phyloP scores from a whole-genome alignment of 2,888 invertebrate genomes.

The Caenorhabditis wallacei region DNA sequence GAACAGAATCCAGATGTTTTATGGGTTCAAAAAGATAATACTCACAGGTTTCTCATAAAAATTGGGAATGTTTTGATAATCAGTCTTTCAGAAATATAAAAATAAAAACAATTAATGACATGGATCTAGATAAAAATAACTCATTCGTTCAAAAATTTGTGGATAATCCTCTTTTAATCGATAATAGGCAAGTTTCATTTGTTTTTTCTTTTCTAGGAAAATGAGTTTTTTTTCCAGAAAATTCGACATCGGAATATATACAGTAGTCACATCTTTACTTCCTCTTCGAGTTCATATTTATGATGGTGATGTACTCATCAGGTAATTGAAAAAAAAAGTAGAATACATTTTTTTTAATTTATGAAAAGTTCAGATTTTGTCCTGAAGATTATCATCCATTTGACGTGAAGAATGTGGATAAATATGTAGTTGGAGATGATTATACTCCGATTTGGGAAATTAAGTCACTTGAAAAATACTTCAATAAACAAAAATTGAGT shows the following conservation, averaged over 20 bases:
- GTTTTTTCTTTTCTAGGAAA: not conserved
- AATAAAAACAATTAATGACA: constrained; percentile 88
- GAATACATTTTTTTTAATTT: not conserved
- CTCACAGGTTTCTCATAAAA: constrained; percentile 87
- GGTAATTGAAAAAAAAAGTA: constrained; percentile 26
- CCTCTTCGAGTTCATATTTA: constrained; percentile 93
- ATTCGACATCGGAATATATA: constrained; percentile 97
- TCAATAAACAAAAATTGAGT: constrained; percentile 87
- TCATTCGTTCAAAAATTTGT: constrained; percentile 95
- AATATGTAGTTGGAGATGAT: constrained; percentile 95
- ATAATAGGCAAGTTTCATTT: constrained; percentile 87
- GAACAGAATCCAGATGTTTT: constrained; percentile 87
- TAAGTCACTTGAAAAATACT: constrained; percentile 84
- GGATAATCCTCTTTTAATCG: constrained; percentile 91
- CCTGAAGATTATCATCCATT: constrained; percentile 93
- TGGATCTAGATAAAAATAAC: constrained; percentile 88
- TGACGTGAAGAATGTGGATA: constrained; percentile 89
- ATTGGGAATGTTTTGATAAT: not conserved
- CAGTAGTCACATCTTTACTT: constrained; percentile 92
- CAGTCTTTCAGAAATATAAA: constrained; percentile 85
- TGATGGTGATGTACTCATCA: constrained; percentile 90
- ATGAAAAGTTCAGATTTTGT: constrained; percentile 88
- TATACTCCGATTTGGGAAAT: constrained; percentile 95
- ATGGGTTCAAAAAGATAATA: constrained; percentile 95
- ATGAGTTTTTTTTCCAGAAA: constrained; percentile 86